Conservation (phyloP, 2,888 invertebrate species). For the Lysandra bellargus region DNA sequence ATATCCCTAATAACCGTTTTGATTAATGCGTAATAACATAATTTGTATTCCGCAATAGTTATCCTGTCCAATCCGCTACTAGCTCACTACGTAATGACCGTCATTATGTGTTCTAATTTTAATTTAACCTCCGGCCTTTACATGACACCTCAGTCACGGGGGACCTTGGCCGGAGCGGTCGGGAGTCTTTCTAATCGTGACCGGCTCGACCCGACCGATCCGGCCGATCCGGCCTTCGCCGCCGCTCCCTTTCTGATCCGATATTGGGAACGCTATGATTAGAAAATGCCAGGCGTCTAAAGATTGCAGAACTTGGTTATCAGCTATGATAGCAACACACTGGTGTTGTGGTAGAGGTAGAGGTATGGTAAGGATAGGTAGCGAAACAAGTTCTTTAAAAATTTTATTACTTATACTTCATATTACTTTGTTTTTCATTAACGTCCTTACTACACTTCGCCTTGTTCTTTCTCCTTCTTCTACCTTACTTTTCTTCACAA, state of each 20-base stretch:
- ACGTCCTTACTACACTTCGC: too few species aligned
- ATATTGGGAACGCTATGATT: conserved; percentile 47
- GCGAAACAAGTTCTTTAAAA: too few species aligned
- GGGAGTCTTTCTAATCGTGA: conserved; percentile 71
- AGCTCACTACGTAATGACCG: conserved; percentile 33
- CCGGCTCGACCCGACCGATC: conserved; percentile 46
- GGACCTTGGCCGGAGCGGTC: conserved; percentile 61
- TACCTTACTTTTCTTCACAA: too few species aligned
- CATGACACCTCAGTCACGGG: conserved; percentile 60
- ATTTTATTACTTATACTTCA: too few species aligned
- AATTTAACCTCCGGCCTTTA: conserved; percentile 66
- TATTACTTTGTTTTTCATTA: too few species aligned
- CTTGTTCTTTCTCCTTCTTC: too few species aligned
- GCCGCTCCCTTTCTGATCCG: conserved; percentile 66
- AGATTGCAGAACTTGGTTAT: not conserved
- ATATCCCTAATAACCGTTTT: not conserved
- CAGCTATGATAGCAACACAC: too few species aligned
- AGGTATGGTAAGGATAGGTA: too few species aligned
- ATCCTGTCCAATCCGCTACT: conserved; percentile 16
- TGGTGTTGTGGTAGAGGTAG: too few species aligned
- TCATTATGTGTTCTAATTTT: conserved; percentile 53
- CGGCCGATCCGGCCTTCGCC: conserved; percentile 59
- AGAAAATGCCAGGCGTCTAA: not conserved
- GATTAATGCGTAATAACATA: not conserved
- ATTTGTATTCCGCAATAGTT: not conserved